Evolutionary conservation across 2,113 vertebrate genomes (phyloP).

Genomic region (Lethenteron reissneri): DNA sequence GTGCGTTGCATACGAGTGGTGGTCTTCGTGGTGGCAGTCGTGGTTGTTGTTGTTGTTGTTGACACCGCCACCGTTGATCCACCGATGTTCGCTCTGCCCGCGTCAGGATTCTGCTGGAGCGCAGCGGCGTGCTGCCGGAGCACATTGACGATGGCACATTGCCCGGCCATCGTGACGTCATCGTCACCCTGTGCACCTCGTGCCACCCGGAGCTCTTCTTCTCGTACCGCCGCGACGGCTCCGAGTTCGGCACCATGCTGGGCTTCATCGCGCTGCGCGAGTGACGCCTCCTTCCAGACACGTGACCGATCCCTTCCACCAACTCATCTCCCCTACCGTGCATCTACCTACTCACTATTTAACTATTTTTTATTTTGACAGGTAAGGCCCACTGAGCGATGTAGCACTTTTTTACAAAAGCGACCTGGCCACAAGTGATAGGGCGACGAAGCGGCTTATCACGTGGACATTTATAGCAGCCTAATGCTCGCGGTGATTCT

Average conservation of each 20-base stretch:
- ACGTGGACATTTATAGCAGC: no score
- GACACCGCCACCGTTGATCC: background rate
- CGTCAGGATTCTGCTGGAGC: slow-evolving; percentile 50
- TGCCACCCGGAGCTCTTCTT: slow-evolving; percentile 56
- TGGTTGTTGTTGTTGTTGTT: background rate
- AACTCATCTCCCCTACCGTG: no score
- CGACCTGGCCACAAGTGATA: no score
- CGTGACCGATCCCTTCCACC: no score
- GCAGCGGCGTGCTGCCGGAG: slow-evolving; percentile 39
- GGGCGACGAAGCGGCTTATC: no score
- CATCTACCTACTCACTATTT: no score
- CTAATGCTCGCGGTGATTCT: no score
- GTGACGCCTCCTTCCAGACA: slow-evolving; percentile 10
- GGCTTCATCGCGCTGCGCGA: slow-evolving; percentile 59
- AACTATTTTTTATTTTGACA: no score
- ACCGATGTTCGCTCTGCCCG: background rate
- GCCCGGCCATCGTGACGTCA: slow-evolving; percentile 17
- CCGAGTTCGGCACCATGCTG: slow-evolving; percentile 62
- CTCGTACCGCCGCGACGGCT: slow-evolving; percentile 54
- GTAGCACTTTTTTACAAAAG: no score
- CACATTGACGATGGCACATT: slow-evolving; percentile 46
- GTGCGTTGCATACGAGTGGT: background rate
- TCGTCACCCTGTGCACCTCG: slow-evolving; percentile 47
- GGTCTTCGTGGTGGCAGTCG: background rate
- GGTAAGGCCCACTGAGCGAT: no score